Conservation (phyloP, 2,113 vertebrate species). For the Xyliphius kryptos region DNA sequence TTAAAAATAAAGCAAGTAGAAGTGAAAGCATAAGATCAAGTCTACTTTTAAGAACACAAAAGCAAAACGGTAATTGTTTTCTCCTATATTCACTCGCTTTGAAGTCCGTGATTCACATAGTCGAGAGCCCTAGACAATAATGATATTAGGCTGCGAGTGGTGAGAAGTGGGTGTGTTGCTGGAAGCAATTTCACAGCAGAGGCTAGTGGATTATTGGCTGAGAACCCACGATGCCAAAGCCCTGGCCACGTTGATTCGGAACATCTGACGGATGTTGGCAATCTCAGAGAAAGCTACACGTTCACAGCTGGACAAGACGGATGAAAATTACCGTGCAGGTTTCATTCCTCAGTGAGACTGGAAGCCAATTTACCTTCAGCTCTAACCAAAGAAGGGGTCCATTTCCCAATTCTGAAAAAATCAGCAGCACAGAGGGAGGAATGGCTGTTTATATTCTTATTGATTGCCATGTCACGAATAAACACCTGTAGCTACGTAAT, state of each 20-base stretch:
- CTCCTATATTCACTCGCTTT: conserved; percentile 55
- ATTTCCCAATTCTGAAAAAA: conserved; percentile 25
- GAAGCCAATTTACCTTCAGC: conserved; percentile 29
- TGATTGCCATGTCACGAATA: neutral
- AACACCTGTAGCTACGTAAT: conserved; percentile 3
- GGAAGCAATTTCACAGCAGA: conserved; percentile 43
- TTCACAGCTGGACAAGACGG: conserved; percentile 55
- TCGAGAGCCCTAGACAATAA: conserved; percentile 58
- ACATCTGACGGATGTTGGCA: conserved; percentile 60
- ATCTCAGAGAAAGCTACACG: conserved; percentile 57
- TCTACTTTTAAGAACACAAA: conserved; percentile 15
- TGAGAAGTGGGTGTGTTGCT: conserved; percentile 46
- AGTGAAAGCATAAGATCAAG: conserved; percentile 2
- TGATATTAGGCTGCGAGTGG: conserved; percentile 62
- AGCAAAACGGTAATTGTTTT: conserved; percentile 38
- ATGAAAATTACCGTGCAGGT: conserved; percentile 57
- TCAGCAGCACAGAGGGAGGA: neutral
- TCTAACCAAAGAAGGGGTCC: neutral
- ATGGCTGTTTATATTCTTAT: neutral
- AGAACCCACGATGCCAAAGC: conserved; percentile 43
- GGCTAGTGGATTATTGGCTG: conserved; percentile 56
- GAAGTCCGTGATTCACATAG: conserved; percentile 50
- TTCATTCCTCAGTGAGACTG: conserved; percentile 28
- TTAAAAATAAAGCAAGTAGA: neutral
- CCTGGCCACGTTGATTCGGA: conserved; percentile 49